Base-by-base conservation (phyloP, 2,888 invertebrate genomes). In the Pristionchus japonicus region DNA sequence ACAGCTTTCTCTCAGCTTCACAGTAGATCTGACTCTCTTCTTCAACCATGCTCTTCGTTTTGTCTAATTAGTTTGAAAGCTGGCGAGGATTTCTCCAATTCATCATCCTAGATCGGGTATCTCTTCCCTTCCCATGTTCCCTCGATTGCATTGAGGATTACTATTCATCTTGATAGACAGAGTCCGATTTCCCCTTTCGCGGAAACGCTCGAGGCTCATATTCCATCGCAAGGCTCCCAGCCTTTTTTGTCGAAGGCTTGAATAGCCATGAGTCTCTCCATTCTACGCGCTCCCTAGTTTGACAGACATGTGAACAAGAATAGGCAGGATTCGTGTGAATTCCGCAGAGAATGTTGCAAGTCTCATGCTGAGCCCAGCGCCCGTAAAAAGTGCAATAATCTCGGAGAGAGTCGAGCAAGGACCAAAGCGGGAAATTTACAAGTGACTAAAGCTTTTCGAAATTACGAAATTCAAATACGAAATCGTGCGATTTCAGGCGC, bases 401-500 rank as follows among this genome's bases (percentile, higher is more conserved):
- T n/a, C n/a, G 20, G 23, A 52, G 20, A 52, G 23, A 13, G 52
- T 23, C n/a, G 23, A n/a, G 23, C 23, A 57, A 57, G n/a, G 57
- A n/a, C 57, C 57, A 57, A 57, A 57, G 2, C 23, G 52, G 6
- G 49, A 49, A 49, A 49, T 49, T 49, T 13, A n/a, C n/a, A n/a
- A n/a, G n/a, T n/a, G n/a, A n/a, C n/a, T n/a, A n/a, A n/a, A n/a
- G n/a, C n/a, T n/a, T n/a, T n/a, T n/a, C n/a, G n/a, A n/a, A 57
- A 57, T 57, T 57, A 4, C 57, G 57, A 57, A 57, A 57, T 57
- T 57, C 43, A 43, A 43, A 43, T 43, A 11, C 7, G 11, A 43
- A 43, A 9, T 43, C 57, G 37, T 34, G 31, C 37, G 11, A n/a
- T 77, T 87, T n/a, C 77, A 87, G 87, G 37, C 23, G 37, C 77